A percentile compares a stretch with the other conserved stretches of the same genome.
Evolutionary conservation across 1,140 invertebrate genomes (phyloP).

Genomic region (Trichogramma pretiosum): DNA sequence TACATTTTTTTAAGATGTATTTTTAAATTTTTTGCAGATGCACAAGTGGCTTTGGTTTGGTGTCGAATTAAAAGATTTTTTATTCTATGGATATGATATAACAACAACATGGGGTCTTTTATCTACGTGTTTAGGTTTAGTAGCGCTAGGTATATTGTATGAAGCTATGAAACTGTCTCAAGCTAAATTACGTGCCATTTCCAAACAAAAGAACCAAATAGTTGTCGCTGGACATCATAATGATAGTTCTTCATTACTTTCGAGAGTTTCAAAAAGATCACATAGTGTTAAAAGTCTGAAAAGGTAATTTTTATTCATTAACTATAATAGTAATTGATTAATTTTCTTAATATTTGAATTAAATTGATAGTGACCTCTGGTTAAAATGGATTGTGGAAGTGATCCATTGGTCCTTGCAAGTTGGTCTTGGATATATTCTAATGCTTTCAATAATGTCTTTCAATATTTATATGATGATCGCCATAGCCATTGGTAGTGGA

Average conservation of each 20-base stretch:
- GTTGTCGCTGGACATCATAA: conserved; percentile 5
- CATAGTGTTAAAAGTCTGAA: conserved; percentile 9
- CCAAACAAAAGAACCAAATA: conserved; percentile 12
- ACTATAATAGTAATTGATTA: background rate
- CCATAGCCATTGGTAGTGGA: conserved; percentile 66
- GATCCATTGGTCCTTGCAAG: conserved; percentile 42
- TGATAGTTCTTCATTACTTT: conserved; percentile 36
- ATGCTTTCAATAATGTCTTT: conserved; percentile 88
- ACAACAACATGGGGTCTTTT: conserved; percentile 41
- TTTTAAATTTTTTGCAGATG: conserved; percentile 36
- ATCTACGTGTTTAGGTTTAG: conserved; percentile 46
- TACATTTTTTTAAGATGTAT: no score
- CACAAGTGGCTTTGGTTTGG: conserved; percentile 54
- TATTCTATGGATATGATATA: conserved; percentile 48
- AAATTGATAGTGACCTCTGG: conserved; percentile 22
- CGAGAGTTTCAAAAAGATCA: conserved; percentile 25
- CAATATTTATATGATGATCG: conserved; percentile 71
- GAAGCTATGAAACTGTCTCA: conserved; percentile 50
- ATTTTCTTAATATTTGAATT: background rate
- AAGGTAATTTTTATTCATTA: conserved; percentile 22
- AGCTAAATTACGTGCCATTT: conserved; percentile 26
- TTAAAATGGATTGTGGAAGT: conserved; percentile 32
- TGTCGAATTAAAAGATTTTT: conserved; percentile 45
- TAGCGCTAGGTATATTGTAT: conserved; percentile 46
- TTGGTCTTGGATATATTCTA: conserved; percentile 66